Base-by-base conservation (phyloP, 2,113 vertebrate species). In the Brachypodius melanocephalos region DNA sequence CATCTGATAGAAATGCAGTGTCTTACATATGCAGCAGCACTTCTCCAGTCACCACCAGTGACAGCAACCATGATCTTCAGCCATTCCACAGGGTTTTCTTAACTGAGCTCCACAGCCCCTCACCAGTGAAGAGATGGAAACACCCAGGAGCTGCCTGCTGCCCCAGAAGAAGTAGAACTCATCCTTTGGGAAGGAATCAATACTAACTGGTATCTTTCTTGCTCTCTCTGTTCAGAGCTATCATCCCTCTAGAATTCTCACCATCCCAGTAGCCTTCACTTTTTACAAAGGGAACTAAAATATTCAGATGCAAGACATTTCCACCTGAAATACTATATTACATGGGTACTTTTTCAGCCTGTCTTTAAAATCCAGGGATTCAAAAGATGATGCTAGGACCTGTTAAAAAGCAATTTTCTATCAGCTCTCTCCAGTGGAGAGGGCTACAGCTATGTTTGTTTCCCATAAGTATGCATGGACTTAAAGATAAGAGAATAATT, bases 401-500 rank as follows among this genome's bases (percentile, higher is more conserved):
- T 87, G 58, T 32, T 92, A 65, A 58, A 82, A 91, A 82, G 57
- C 62, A 85, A 68, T 75, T 46, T 48, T 89, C 48, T 89, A 91
- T 92, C 94, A 94, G 77, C 71, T 94, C 65, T 95, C 71, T 87
- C 69, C 91, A 82, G 66, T 82, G 84, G 67, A 92, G 71, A 82
- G 34, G 69, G 69, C 58, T 68, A 68, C 1, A 1, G 69, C 71
- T 82, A 5, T 61, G 49, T 82, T 95, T 95, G 77, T 91, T 94
- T 95, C 49, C 91, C 85, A 1, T 43, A 82, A 82, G 73, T 87
- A 81, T 61, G 89, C 73, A 82, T 91, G 91, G 61, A 32, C 84
- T 85, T 90, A 89, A 82, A 96, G 95, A 95, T 95, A 93, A 95
- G 92, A 85, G 58, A 94, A 65, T 85, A 76, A 95, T 95, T 93